A percentile compares a stretch with the other conserved stretches of the same genome.
phyloP scores from a whole-genome alignment of 1,140 invertebrate genomes.

The Megalopta genalis region DNA sequence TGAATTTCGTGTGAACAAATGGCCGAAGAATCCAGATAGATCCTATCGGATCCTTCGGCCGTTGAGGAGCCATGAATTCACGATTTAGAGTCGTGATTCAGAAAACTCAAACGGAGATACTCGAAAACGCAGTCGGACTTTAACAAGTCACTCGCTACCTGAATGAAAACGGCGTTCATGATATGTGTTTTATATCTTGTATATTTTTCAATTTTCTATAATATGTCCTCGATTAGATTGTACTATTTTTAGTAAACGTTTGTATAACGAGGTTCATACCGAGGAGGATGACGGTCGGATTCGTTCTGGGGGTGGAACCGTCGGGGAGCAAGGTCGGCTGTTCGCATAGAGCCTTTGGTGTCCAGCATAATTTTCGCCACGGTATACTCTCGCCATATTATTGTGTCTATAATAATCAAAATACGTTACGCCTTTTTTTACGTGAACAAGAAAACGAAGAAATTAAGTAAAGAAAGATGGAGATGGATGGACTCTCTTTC shows the following conservation, averaged over 20 bases:
- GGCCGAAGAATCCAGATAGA: background rate
- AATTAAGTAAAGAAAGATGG: background rate
- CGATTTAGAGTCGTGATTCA: background rate
- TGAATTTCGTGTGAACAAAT: background rate
- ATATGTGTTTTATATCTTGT: constrained; percentile 56
- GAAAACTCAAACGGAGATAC: constrained; percentile 5
- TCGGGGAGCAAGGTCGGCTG: background rate
- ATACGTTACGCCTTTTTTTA: constrained; percentile 46
- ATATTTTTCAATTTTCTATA: constrained; percentile 60
- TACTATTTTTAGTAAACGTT: constrained; percentile 55
- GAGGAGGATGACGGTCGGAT: constrained; percentile 1
- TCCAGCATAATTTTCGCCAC: constrained; percentile 58
- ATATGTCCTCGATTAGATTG: constrained; percentile 45
- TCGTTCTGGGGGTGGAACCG: background rate
- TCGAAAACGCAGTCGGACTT: constrained; percentile 38
- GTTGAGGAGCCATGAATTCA: background rate
- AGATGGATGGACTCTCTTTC: background rate
- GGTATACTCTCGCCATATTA: constrained; percentile 49
- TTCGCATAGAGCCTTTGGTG: constrained; percentile 55
- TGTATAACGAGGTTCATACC: constrained; percentile 21
- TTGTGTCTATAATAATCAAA: constrained; percentile 61
- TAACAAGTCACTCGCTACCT: constrained; percentile 41
- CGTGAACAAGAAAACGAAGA: background rate
- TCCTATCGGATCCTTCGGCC: background rate
- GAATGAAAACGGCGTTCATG: constrained; percentile 46